Conservation (phyloP, 2,797 vertebrate species). For the Eleutherodactylus coqui region DNA sequence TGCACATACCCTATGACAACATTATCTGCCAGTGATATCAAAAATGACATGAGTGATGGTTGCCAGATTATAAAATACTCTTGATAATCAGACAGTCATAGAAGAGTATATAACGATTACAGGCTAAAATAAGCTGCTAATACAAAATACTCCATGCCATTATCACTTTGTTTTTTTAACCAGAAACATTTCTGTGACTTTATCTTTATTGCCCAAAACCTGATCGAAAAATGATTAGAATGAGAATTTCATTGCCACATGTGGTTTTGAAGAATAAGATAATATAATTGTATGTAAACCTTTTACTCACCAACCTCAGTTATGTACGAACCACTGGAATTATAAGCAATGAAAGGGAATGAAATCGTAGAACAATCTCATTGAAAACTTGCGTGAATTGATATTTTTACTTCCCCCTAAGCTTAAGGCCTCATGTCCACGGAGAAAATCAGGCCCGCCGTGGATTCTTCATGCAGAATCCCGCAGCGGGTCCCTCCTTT, state of each 20-base stretch:
- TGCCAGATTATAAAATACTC: too few relatives aligned
- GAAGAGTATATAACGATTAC: too few relatives aligned
- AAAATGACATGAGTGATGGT: too few relatives aligned
- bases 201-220: background rate
- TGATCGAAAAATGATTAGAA: background rate
- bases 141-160: background rate
- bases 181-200: background rate
- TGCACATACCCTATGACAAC: background rate
- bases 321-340: background rate
- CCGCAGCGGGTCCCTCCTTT: too few relatives aligned
- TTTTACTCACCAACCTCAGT: background rate
- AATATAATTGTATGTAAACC: background rate
- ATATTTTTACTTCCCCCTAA: background rate
- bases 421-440: too few relatives aligned
- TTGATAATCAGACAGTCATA: too few relatives aligned
- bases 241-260: background rate
- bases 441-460: too few relatives aligned
- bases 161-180: background rate
- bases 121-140: background rate
- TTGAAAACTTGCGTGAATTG: background rate
- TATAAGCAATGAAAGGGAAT: background rate
- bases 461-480: too few relatives aligned
- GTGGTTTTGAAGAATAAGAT: background rate
- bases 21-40: background rate
- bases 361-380: background rate